Conservation (phyloP, 2,113 vertebrate species). For the Phalacrocorax pelagicus region DNA sequence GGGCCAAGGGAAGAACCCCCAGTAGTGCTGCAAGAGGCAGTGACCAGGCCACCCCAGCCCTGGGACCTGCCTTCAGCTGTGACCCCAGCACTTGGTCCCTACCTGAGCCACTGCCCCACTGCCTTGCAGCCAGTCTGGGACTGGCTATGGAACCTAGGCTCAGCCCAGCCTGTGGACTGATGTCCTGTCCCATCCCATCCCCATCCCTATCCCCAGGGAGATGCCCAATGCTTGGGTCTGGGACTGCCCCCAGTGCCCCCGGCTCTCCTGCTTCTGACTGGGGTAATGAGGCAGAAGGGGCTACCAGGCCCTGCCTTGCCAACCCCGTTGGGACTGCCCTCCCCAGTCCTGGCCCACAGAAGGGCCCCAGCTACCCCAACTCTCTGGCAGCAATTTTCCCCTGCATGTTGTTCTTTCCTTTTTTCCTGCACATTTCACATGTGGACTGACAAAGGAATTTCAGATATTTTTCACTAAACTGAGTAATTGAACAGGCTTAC, state of each 20-base stretch:
- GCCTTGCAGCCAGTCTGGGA: neutral
- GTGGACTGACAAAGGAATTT: neutral
- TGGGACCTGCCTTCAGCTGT: neutral
- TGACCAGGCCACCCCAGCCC: neutral
- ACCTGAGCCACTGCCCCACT: accelerated
- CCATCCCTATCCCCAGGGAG: neutral
- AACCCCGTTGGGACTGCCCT: accelerated
- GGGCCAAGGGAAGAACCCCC: neutral
- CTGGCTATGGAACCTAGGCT: neutral
- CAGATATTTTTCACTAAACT: neutral
- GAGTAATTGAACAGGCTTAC: neutral
- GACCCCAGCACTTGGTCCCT: accelerated
- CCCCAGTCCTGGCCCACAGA: accelerated
- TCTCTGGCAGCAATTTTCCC: neutral
- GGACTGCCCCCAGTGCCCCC: accelerated
- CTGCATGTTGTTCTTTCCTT: neutral
- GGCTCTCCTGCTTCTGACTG: neutral
- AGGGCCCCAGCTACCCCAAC: accelerated
- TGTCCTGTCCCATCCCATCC: too few species aligned
- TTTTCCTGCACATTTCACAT: neutral
- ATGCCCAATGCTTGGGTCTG: neutral
- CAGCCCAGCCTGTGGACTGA: accelerated
- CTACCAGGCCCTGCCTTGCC: neutral
- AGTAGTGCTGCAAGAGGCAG: neutral
- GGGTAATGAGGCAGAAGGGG: accelerated